Percentiles rank a stretch among this genome's conserved stretches.
These are phyloP conservation scores for Conops quadrifasciatus DNA, from an alignment of 2,888 invertebrate species.

Conservation along the genomic window DNA sequence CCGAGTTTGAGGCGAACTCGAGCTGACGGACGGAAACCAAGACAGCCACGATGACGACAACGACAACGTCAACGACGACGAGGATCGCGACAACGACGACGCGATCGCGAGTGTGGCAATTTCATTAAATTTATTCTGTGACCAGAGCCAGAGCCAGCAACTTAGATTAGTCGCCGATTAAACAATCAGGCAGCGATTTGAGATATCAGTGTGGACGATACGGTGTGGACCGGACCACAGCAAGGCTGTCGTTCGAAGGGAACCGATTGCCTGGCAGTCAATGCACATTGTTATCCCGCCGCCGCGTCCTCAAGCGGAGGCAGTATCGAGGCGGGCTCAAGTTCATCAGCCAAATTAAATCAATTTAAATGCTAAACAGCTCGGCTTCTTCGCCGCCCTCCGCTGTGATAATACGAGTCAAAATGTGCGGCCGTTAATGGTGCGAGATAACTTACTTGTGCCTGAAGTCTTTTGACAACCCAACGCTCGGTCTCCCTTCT, in stretches of 20 bases:
- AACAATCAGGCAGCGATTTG: constrained; percentile 49
- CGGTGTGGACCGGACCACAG: not conserved
- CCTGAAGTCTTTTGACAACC: too few relatives aligned
- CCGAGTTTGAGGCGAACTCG: not conserved
- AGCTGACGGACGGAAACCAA: not conserved
- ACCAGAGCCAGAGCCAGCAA: constrained; percentile 46
- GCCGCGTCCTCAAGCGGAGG: constrained; percentile 5
- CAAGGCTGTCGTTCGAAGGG: constrained; percentile 22
- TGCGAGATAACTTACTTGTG: too few relatives aligned
- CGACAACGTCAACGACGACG: constrained; percentile 16
- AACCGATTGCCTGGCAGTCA: constrained; percentile 18
- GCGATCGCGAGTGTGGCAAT: constrained; percentile 42
- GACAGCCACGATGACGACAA: constrained; percentile 12
- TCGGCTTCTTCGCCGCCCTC: not conserved
- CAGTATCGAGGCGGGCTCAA: constrained; percentile 2
- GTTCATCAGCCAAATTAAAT: constrained; percentile 36
- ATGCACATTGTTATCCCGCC: not conserved
- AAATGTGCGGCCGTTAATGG: too few relatives aligned
- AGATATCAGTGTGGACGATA: constrained; percentile 48
- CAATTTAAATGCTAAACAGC: constrained; percentile 38
- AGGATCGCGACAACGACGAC: not conserved
- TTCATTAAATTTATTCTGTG: constrained; percentile 50
- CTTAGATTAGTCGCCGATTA: constrained; percentile 49
- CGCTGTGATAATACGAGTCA: not conserved
- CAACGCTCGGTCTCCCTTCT: too few relatives aligned